These are phyloP conservation scores for Trochalopteron elliotii DNA, from an alignment of 2,113 vertebrate species.

Conservation along the genomic window DNA sequence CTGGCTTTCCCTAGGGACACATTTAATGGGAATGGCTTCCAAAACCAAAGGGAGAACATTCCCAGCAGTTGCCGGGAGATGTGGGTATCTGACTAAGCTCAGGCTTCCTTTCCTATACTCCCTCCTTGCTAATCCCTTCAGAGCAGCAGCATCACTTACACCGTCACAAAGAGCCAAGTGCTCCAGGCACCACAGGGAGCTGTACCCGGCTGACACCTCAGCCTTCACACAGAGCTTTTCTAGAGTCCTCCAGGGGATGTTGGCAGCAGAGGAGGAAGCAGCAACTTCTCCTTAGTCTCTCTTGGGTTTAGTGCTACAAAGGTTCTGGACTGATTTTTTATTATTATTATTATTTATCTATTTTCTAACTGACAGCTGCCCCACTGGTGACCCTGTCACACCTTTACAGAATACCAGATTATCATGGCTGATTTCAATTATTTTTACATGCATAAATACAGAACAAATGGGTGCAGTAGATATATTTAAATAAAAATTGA, in stretches of 20 bases:
- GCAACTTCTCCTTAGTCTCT: neutral
- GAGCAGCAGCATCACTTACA: neutral
- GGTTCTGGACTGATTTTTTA: neutral
- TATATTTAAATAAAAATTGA: constrained; percentile 54
- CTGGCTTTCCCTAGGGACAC: neutral
- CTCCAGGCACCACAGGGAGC: neutral
- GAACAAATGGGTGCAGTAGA: constrained; percentile 36
- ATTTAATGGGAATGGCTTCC: neutral
- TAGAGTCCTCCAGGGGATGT: neutral
- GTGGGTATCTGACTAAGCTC: neutral
- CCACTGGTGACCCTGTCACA: neutral
- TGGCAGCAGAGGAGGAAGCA: neutral
- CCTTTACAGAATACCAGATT: neutral
- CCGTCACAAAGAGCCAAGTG: neutral
- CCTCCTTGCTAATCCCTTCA: neutral
- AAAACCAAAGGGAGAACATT: neutral
- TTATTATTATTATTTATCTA: neutral
- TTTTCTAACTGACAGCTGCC: neutral
- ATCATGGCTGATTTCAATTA: neutral
- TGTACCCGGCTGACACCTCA: neutral
- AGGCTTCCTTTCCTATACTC: neutral
- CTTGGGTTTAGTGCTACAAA: neutral
- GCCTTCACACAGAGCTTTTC: neutral
- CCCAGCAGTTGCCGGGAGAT: neutral
- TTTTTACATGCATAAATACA: constrained; percentile 19